A percentile compares a stretch with the other conserved stretches of the same genome.
Evolutionary conservation across 2,113 vertebrate species (phyloP).

Genomic region (Xenopus laevis): DNA sequence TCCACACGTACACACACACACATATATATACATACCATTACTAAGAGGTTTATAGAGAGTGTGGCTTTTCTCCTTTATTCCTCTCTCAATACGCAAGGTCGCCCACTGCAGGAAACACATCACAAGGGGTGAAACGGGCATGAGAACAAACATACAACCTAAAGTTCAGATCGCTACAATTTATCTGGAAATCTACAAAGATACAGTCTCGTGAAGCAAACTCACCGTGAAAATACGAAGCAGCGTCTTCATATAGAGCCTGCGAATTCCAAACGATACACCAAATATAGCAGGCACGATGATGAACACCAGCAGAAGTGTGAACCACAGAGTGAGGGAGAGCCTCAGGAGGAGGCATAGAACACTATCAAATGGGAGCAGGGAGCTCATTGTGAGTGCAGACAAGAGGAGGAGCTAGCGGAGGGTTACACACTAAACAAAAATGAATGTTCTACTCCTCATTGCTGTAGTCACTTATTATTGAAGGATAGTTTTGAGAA

Average conservation of each 20-base stretch:
- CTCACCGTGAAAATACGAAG: slow-evolving; percentile 92
- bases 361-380: slow-evolving; percentile 87
- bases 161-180: no score
- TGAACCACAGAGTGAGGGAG: slow-evolving; percentile 93
- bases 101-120: slow-evolving; percentile 78
- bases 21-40: slow-evolving; percentile 82
- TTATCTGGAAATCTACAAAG: no score
- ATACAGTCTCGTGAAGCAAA: no score
- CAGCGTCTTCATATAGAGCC: slow-evolving; percentile 90
- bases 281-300: slow-evolving; percentile 94
- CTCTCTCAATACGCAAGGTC: slow-evolving; percentile 87
- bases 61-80: slow-evolving; percentile 92
- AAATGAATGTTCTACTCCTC: no score
- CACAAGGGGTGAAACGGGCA: no score
- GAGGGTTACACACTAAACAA: background rate
- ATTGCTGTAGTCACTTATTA: background rate
- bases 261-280: slow-evolving; percentile 92
- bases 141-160: background rate
- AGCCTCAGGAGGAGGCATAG: slow-evolving; percentile 90
- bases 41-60: slow-evolving; percentile 85
- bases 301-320: slow-evolving; percentile 92
- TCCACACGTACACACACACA: background rate
- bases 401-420: background rate
- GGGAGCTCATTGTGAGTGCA: background rate
- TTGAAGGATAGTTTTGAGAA: background rate